Base-by-base conservation (phyloP, 1,140 invertebrate species). In the Drosophila subobscura region DNA sequence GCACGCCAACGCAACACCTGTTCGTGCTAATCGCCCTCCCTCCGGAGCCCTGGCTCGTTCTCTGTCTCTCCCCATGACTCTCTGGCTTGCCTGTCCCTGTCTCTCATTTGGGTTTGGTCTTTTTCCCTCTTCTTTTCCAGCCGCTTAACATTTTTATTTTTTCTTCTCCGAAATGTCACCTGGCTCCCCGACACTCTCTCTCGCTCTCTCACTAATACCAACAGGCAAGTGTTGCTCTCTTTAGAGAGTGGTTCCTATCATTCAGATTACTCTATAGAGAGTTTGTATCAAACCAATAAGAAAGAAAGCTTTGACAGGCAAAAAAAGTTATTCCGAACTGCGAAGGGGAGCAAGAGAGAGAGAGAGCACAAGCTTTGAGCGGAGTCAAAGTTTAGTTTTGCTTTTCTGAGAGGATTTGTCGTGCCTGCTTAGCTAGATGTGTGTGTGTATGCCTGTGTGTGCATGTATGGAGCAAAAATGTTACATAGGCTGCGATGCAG, bases 1-100 rank as follows among this genome's bases (percentile, higher is more conserved):
- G 46, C 60, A 47, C 81, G 33, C 44, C 54, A 42, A 53, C 63
- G 45, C 67, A 60, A 66, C 68, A 81, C 80, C 68, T 86, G 81
- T 68, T 73, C 16, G 16, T 40, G 14, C 14, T 46, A 16, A 27
- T 20, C 40, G 63, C 44, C 33, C 63, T 68, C 47, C 64, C 60
- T 67, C 49, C 52, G 12, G 10, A 12, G 54, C 49, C 23, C 41
- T 40, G 27, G 20, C 29, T 46, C 40, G 27, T 52, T 54, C 22
- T 41, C 49, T 23, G 20, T 16, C 54, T 44, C 73, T 53, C 27
- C 54, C 33, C 25, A 16, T 57, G 25, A 14, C 51, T 23, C 23
- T 27, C 33, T 12, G 10, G 33, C 33, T 12, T 12, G 10, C 33
- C 14, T 27, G 29, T 67, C 63, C 41, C 65, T 55, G 29, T 68